Base-by-base conservation (phyloP, 2,113 vertebrate genomes). In the Fregata magnificens region DNA sequence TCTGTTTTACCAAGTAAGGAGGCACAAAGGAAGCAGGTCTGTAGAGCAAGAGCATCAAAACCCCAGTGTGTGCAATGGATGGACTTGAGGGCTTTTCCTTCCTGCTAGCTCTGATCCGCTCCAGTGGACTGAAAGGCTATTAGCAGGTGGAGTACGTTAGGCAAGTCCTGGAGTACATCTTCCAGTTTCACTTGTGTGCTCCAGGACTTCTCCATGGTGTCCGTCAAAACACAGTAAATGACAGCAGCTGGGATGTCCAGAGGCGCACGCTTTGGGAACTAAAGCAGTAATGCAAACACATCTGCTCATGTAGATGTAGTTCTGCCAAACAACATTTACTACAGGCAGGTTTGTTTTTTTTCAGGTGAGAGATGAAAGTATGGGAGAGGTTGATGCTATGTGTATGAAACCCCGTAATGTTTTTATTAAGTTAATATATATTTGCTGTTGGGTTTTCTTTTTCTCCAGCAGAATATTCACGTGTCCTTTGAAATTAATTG, bases 221-320 rank as follows among this genome's bases (percentile, higher is more conserved):
- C 29, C n/a, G 44, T 20, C 56, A 59, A 63, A 81, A 29, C 8
- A 17, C 16, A 16, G 40, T 16, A 34, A 76, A 66, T 24, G 42
- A 42, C 58, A 88, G 5, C 8, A 2, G 19, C 12, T 74, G 72
- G 77, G 70, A 26, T 62, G 31, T 72, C 44, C 74, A 1, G 10
- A 50, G 44, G 74, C 0, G 0, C 31, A 10, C 0, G 1, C 14
- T 82, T 65, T 32, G 52, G 21, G 9, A 59, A 20, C 53, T 72
- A 3, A 86, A 65, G 40, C 34, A 40, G 49, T 40, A 40, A 38
- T n/a, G 65, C n/a, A 66, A 38, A 19, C n/a, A 10, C n/a, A 71
- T 61, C 69, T 86, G 50, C 47, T 85, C 1, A 1, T 69, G 53
- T 38, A 40, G 55, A 55, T 55, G 34, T 62, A 3, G 15, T 72